A percentile compares a stretch with the other conserved stretches of the same genome.
These are phyloP conservation scores for Propsilocerus akamusi DNA, from an alignment of 1,140 invertebrate genomes.

Conservation along the genomic window DNA sequence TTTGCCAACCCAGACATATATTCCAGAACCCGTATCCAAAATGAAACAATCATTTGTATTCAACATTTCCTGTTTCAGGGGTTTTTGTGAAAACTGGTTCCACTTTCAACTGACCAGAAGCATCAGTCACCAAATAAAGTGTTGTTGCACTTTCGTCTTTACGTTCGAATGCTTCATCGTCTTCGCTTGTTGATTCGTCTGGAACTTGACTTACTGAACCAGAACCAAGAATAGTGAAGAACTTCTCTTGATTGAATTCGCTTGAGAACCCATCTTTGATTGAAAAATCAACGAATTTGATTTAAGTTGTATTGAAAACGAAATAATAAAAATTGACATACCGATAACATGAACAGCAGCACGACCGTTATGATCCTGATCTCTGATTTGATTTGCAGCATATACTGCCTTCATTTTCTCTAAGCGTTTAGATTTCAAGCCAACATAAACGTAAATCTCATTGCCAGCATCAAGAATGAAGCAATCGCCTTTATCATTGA, in stretches of 20 bases:
- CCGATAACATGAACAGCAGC: slow-evolving; percentile 52
- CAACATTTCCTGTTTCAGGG: slow-evolving; percentile 48
- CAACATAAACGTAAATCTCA: slow-evolving; percentile 62
- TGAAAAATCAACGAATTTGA: slow-evolving; percentile 9
- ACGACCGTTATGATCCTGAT: slow-evolving; percentile 69
- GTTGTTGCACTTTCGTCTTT: slow-evolving; percentile 33
- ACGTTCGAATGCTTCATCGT: slow-evolving; percentile 40
- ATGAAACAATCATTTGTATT: slow-evolving; percentile 70
- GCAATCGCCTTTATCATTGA: slow-evolving; percentile 78
- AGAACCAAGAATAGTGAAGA: slow-evolving; percentile 52
- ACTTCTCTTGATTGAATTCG: slow-evolving; percentile 37
- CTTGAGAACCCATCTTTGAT: slow-evolving; percentile 46
- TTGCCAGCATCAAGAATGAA: slow-evolving; percentile 71
- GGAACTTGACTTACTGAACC: slow-evolving; percentile 45
- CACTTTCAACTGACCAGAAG: slow-evolving; percentile 39
- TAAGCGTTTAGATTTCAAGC: slow-evolving; percentile 43
- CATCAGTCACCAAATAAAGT: slow-evolving; percentile 51
- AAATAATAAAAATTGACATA: slow-evolving; percentile 19
- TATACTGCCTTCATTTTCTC: slow-evolving; percentile 58
- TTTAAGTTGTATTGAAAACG: background rate
- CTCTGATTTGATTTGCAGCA: slow-evolving; percentile 61
- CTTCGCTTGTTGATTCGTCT: slow-evolving; percentile 41
- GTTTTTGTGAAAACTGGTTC: slow-evolving; percentile 43
- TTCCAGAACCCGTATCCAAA: slow-evolving; percentile 57
- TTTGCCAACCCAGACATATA: slow-evolving; percentile 77